Evolutionary conservation across 2,113 vertebrate genomes (phyloP).

Genomic region (Bos javanicus): DNA sequence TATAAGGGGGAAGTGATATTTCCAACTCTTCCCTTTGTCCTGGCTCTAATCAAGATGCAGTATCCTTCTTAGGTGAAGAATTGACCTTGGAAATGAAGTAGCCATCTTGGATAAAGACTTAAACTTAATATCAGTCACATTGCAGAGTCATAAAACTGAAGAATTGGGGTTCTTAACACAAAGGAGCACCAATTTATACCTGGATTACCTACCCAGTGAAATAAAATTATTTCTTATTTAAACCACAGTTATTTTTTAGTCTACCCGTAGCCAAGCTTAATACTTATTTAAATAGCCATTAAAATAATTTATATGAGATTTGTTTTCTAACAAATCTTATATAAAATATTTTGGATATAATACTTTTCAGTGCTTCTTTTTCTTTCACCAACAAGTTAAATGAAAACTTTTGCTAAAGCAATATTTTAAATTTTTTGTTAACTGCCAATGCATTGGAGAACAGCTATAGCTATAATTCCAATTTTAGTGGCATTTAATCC

Average conservation of each 20-base stretch:
- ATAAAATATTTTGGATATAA: not conserved
- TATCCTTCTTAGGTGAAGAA: not conserved
- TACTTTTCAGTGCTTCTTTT: not conserved
- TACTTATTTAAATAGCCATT: not conserved
- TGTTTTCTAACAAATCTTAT: not conserved
- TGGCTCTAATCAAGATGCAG: not conserved
- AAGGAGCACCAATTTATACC: not conserved
- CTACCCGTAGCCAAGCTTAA: not conserved
- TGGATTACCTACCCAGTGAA: not conserved
- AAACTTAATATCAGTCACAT: not conserved
- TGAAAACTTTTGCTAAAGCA: not conserved
- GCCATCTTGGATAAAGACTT: not conserved
- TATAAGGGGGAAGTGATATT: not conserved
- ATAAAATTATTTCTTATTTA: not conserved
- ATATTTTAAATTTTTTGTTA: not conserved
- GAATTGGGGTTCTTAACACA: not conserved
- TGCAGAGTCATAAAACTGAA: not conserved
- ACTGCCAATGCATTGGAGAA: not conserved
- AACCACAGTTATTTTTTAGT: not conserved
- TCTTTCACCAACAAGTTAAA: not conserved
- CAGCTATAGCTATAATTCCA: not conserved
- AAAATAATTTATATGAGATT: not conserved
- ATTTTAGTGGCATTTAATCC: not conserved
- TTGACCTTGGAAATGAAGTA: not conserved
- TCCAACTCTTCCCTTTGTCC: not conserved